These are phyloP conservation scores for Vireo griseus DNA, from an alignment of 2,797 vertebrate species.

Conservation along the genomic window DNA sequence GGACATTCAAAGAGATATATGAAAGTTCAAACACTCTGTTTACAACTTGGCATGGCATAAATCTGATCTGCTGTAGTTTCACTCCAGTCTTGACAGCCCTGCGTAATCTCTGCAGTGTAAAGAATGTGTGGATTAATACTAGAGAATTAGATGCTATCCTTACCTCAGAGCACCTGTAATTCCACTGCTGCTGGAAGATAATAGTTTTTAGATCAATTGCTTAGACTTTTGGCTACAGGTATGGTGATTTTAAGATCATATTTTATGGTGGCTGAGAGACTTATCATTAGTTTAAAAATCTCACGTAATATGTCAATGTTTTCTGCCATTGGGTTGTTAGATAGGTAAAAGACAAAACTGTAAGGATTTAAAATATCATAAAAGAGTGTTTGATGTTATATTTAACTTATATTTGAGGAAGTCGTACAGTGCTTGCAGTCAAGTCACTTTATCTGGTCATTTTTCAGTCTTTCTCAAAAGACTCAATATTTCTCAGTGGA, in stretches of 20 bases:
- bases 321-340: not conserved
- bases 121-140: conserved; percentile 23
- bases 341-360: not conserved
- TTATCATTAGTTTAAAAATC: not conserved
- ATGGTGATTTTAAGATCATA: not conserved
- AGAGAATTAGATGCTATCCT: conserved; percentile 37
- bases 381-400: not conserved
- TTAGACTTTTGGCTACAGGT: not conserved
- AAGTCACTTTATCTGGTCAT: not conserved
- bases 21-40: conserved; percentile 34
- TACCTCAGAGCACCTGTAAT: conserved; percentile 11
- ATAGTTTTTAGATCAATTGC: conserved; percentile 48
- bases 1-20: conserved; percentile 43
- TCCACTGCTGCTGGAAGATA: conserved; percentile 14
- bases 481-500: not conserved
- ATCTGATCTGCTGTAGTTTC: not conserved
- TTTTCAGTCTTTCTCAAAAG: not conserved
- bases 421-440: not conserved
- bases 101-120: conserved; percentile 22
- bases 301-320: not conserved
- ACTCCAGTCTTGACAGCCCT: not conserved
- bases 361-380: not conserved
- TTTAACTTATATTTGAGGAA: not conserved
- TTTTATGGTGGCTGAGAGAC: not conserved
- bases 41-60: conserved; percentile 26